Conservation (phyloP, 2,797 vertebrate species). For the Oreortyx pictus region DNA sequence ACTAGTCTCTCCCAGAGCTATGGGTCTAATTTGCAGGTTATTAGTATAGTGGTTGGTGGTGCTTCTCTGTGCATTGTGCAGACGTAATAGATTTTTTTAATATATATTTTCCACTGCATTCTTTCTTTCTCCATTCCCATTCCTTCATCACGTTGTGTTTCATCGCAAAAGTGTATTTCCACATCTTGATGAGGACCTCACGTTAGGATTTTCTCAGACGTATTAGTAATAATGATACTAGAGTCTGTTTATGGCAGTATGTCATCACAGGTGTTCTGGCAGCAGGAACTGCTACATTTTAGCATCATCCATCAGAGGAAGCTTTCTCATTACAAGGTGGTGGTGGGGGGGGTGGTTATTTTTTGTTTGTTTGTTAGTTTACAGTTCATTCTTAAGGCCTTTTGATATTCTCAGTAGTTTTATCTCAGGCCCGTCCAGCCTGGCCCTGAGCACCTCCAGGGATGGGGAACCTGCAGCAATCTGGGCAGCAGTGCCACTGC, state of each 20-base stretch:
- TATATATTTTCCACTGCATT: neutral
- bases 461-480: too few relatives aligned
- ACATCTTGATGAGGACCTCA: neutral
- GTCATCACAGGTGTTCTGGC: neutral
- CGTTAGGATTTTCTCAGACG: neutral
- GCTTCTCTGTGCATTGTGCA: neutral
- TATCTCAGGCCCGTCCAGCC: neutral
- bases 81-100: neutral
- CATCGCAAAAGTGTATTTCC: neutral
- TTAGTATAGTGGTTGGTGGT: neutral
- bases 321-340: neutral
- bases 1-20: neutral
- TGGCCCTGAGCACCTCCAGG: too few relatives aligned
- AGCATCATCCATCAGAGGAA: neutral
- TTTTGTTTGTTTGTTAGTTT: neutral
- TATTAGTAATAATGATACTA: neutral
- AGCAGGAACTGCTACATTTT: neutral
- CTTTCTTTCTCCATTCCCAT: neutral
- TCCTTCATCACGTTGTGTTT: neutral
- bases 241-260: neutral
- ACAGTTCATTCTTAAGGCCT: neutral
- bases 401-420: neutral
- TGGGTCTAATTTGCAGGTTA: neutral
- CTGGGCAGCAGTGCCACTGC: too few relatives aligned
- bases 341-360: too few relatives aligned